Conservation (phyloP, 2,888 invertebrate species). For the Stenichneumon culpator region DNA sequence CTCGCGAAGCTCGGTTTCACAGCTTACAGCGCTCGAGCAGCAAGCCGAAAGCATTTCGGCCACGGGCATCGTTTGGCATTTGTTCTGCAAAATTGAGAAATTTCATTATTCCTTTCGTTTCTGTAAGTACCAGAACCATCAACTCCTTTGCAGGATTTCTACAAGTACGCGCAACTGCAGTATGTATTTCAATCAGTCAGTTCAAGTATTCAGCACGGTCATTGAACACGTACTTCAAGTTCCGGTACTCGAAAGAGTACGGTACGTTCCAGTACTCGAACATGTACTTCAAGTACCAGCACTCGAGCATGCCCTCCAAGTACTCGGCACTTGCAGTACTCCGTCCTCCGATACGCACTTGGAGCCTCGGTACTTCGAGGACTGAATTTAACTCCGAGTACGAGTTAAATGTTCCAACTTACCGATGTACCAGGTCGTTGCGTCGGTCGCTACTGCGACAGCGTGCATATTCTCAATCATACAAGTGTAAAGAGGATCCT, state of each 20-base stretch:
- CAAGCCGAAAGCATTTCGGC: slow-evolving; percentile 91
- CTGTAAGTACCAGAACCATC: too few species aligned
- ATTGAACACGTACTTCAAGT: too few species aligned
- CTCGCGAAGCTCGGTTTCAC: slow-evolving; percentile 87
- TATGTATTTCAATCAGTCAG: neutral
- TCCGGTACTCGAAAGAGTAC: too few species aligned
- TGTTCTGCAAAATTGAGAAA: slow-evolving; percentile 84
- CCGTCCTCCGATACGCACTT: too few species aligned
- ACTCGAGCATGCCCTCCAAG: neutral
- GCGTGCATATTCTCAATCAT: slow-evolving; percentile 93
- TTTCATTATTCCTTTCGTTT: neutral
- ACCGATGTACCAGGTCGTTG: slow-evolving; percentile 92
- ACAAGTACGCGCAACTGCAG: neutral
- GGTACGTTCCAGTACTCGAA: neutral
- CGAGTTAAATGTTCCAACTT: slow-evolving; percentile 68
- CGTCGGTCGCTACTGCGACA: slow-evolving; percentile 92
- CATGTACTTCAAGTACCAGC: neutral
- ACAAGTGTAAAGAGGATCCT: slow-evolving; percentile 88
- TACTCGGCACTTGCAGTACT: too few species aligned
- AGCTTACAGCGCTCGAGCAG: slow-evolving; percentile 89
- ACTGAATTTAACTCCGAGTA: neutral
- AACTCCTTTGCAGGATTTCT: too few species aligned
- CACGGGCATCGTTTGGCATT: slow-evolving; percentile 88
- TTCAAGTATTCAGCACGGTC: too few species aligned
- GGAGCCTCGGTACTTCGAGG: neutral